A percentile compares a stretch with the other conserved stretches of the same genome.
These are phyloP conservation scores for Ephialtes manifestator DNA, from an alignment of 2,888 invertebrate genomes.

Conservation along the genomic window DNA sequence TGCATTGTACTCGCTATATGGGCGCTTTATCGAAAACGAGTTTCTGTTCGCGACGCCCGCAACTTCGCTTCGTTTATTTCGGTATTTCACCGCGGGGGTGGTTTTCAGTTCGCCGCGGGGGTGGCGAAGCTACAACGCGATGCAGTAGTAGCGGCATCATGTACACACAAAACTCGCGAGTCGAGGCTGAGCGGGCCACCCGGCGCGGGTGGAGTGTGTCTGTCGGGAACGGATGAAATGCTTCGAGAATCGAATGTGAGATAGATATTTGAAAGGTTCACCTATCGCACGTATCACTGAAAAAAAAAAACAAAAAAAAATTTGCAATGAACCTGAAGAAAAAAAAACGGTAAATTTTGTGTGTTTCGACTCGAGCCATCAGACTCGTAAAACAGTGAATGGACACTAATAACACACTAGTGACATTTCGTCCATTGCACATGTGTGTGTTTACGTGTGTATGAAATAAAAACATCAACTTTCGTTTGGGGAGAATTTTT, in stretches of 20 bases:
- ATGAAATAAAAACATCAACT: not conserved
- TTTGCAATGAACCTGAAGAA: not conserved
- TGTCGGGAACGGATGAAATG: slow-evolving; percentile 36
- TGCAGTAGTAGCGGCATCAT: slow-evolving; percentile 9
- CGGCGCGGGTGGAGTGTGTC: slow-evolving; percentile 35
- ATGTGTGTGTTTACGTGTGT: not conserved
- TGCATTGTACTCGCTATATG: slow-evolving; percentile 23
- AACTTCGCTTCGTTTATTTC: slow-evolving; percentile 66
- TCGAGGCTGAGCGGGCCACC: not conserved
- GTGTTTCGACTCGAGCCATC: not conserved
- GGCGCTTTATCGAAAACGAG: slow-evolving; percentile 46
- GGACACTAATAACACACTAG: not conserved
- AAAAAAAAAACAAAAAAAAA: slow-evolving; percentile 1
- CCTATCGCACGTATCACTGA: not conserved
- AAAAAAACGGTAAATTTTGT: not conserved
- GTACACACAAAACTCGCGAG: slow-evolving; percentile 8
- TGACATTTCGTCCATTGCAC: not conserved
- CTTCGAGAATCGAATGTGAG: slow-evolving; percentile 46
- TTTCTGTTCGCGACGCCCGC: slow-evolving; percentile 63
- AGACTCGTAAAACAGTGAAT: not conserved
- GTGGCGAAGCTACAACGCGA: slow-evolving; percentile 37
- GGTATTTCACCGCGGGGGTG: slow-evolving; percentile 62
- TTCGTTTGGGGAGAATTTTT: not conserved
- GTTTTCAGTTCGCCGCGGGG: slow-evolving; percentile 58
- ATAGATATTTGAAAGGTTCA: slow-evolving; percentile 33